These are phyloP conservation scores for Scophthalmus maximus DNA, from an alignment of 2,113 vertebrate species.

Conservation along the genomic window DNA sequence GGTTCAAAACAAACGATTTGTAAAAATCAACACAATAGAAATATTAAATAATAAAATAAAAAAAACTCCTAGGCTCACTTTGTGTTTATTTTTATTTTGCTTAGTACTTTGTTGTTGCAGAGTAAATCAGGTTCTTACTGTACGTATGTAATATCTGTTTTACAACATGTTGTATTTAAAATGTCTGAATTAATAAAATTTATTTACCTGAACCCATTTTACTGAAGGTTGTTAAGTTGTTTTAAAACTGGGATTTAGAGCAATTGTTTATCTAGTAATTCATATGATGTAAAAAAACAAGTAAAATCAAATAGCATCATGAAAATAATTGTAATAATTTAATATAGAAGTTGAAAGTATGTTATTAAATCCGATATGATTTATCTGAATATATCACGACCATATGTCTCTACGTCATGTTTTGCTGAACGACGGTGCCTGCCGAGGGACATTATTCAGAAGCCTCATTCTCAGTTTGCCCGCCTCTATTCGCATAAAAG, in stretches of 20 bases:
- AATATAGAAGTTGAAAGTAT: background rate
- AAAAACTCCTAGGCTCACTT: background rate
- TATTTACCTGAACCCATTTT: background rate
- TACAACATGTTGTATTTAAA: background rate
- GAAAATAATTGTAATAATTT: background rate
- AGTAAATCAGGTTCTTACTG: background rate
- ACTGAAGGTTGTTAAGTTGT: background rate
- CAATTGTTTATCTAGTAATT: background rate
- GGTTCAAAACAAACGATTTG: background rate
- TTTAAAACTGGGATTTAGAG: background rate
- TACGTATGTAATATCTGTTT: background rate
- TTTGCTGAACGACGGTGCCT: conserved; percentile 55
- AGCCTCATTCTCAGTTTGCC: conserved; percentile 51
- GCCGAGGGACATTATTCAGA: conserved; percentile 51
- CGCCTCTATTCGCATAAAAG: conserved; percentile 28
- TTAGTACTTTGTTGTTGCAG: background rate
- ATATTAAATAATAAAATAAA: background rate
- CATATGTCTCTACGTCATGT: background rate
- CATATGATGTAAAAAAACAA: background rate
- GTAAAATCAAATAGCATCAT: background rate
- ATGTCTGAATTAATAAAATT: background rate
- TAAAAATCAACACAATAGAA: background rate
- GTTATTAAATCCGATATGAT: background rate
- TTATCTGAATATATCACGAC: background rate
- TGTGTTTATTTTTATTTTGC: background rate